phyloP scores from a whole-genome alignment of 2,113 vertebrate species.

The Myotis lucifugus region DNA sequence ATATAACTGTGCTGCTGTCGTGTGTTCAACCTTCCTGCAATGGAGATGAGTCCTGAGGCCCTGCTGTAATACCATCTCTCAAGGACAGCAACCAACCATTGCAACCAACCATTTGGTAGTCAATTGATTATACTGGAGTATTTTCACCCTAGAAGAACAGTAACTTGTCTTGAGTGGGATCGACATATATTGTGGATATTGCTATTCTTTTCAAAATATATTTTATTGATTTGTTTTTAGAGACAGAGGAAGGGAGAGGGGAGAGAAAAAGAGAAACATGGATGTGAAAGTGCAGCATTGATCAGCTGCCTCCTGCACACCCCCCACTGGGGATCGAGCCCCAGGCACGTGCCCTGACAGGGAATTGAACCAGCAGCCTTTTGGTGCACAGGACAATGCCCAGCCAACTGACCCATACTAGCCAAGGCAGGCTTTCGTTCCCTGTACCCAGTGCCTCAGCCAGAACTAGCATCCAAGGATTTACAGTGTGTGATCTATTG shows the following conservation, averaged over 20 bases:
- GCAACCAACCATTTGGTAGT: neutral
- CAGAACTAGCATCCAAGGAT: neutral
- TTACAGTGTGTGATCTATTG: neutral
- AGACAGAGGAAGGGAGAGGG: no score
- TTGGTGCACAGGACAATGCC: no score
- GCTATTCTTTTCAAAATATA: no score
- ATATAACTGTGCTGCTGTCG: neutral
- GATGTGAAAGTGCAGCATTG: no score
- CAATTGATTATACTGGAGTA: neutral
- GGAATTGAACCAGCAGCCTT: no score
- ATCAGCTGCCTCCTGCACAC: no score
- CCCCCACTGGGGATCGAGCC: no score
- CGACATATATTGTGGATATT: neutral
- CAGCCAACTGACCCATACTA: no score
- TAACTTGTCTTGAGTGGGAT: neutral
- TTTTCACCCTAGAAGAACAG: neutral
- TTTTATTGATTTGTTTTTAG: no score
- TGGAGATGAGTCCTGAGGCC: neutral
- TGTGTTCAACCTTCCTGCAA: neutral
- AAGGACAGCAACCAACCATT: neutral
- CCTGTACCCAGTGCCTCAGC: neutral
- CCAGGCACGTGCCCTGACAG: no score
- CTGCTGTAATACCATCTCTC: neutral
- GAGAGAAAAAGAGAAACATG: no score
- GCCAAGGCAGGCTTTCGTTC: neutral